Evolutionary conservation across 1,140 invertebrate genomes (phyloP).

Genomic region (Trialeurodes vaporariorum): DNA sequence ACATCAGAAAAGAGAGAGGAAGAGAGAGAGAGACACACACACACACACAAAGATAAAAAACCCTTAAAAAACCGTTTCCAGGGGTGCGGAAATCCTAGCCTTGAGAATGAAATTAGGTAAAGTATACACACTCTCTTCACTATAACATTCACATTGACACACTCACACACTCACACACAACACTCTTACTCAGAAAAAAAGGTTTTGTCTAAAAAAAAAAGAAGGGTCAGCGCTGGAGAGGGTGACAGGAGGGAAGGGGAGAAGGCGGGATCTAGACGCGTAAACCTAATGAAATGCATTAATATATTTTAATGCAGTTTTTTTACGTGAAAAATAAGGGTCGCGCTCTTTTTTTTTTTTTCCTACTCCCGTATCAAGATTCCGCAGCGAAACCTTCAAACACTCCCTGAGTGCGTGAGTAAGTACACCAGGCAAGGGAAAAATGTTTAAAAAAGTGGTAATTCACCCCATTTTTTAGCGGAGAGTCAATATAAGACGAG

Average conservation of each 20-base stretch:
- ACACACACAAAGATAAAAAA: too few species aligned
- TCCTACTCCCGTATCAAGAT: neutral
- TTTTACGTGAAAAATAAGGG: neutral
- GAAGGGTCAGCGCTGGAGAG: too few species aligned
- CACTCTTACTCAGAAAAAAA: neutral
- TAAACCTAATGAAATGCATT: neutral
- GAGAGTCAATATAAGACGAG: neutral
- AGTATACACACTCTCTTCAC: neutral
- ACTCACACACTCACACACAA: too few species aligned
- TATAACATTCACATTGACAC: too few species aligned
- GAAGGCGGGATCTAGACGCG: neutral
- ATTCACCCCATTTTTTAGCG: neutral
- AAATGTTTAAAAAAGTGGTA: conserved; percentile 1
- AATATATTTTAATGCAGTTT: neutral
- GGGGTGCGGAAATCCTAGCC: neutral
- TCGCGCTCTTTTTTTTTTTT: too few species aligned
- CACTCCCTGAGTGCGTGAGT: neutral
- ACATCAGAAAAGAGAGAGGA: too few species aligned
- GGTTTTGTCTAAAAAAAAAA: neutral
- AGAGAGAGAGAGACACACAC: too few species aligned
- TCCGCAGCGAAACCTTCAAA: neutral
- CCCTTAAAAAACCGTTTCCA: neutral
- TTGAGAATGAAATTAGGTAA: neutral
- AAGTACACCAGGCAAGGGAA: neutral
- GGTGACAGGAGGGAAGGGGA: neutral